Evolutionary conservation across 2,888 invertebrate species (phyloP).

Genomic region (Selenia dentaria): DNA sequence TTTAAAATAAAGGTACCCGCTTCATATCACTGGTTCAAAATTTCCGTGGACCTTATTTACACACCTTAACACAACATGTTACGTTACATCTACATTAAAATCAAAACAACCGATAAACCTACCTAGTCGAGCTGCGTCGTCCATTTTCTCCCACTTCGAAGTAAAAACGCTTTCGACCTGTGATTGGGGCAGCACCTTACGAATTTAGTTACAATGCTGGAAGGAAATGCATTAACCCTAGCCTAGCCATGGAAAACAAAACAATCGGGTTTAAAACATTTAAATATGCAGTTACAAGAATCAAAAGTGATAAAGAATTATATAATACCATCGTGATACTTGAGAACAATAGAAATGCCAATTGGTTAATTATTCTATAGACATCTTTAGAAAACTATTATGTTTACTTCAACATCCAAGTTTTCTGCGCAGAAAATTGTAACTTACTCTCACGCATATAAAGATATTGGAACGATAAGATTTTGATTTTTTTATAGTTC

Average conservation of each 20-base stretch:
- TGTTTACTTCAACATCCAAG: too few relatives aligned
- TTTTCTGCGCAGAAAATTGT: too few relatives aligned
- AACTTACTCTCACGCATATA: too few relatives aligned
- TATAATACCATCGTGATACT: neutral
- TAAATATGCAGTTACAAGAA: conserved; percentile 13
- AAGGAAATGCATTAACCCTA: conserved; percentile 77
- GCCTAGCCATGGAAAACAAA: conserved; percentile 42
- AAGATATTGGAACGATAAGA: too few relatives aligned
- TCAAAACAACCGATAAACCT: conserved; percentile 75
- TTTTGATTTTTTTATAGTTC: too few relatives aligned
- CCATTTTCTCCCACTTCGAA: conserved; percentile 94
- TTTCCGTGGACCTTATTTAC: too few relatives aligned
- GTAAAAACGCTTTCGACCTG: conserved; percentile 82
- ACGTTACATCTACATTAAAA: conserved; percentile 24
- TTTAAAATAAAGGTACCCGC: too few relatives aligned
- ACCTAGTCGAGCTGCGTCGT: conserved; percentile 94
- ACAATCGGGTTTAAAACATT: conserved; percentile 17
- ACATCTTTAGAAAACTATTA: too few relatives aligned
- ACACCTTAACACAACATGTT: too few relatives aligned
- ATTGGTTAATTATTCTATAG: neutral
- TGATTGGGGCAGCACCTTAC: conserved; percentile 67
- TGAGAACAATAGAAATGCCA: neutral
- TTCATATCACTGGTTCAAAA: too few relatives aligned
- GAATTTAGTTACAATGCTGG: conserved; percentile 76
- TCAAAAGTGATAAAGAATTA: conserved; percentile 1